Base-by-base conservation (phyloP, 2,797 vertebrate species). In the Amblyopsis hoosieri region DNA sequence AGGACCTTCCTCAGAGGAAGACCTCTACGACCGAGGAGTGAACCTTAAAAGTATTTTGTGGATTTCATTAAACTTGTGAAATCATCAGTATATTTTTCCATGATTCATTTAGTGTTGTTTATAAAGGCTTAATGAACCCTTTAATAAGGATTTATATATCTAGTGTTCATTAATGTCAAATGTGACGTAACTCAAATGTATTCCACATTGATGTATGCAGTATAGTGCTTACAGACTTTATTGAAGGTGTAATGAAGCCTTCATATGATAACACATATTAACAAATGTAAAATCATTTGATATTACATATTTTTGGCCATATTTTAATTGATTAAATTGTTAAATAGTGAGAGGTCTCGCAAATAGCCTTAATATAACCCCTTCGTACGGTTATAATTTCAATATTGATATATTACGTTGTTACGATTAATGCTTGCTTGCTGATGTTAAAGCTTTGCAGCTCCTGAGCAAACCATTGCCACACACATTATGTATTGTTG, bases 1-100 rank as follows among this genome's bases (percentile, higher is more conserved):
- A 98, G 85, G 95, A 97, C 52, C 92, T 97, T 67, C 91, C 94
- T 63, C 91, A 93, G 64, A 92, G 87, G 84, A 98, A 96, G 76
- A 75, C 85, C 0, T 93, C 94, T 6, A 73, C 85, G 68, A 92
- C 90, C 3, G 97, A 99, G 70, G 95, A 97, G 48, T 95, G 84
- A 90, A 50, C 4, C 11, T 37, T 37, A 6, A 8, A 6, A 8
- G 7, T 37, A 37, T 37, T 37, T 37, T 37, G 33, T 37, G 33
- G 33, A 37, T 37, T 8, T 37, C 5, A 37, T 37, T 7, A 37
- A 37, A 37, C 5, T 37, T 37, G 3, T 37, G 33, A 37, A 37
- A 5, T 8, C 33, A 37, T 6, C 33, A 37, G 33, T 37, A 37
- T 37, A 37, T 37, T 37, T 37, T 37, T 37, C 33, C 8, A 8